Base-by-base conservation (phyloP, 2,797 vertebrate species). In the Toxotes lorentzi region DNA sequence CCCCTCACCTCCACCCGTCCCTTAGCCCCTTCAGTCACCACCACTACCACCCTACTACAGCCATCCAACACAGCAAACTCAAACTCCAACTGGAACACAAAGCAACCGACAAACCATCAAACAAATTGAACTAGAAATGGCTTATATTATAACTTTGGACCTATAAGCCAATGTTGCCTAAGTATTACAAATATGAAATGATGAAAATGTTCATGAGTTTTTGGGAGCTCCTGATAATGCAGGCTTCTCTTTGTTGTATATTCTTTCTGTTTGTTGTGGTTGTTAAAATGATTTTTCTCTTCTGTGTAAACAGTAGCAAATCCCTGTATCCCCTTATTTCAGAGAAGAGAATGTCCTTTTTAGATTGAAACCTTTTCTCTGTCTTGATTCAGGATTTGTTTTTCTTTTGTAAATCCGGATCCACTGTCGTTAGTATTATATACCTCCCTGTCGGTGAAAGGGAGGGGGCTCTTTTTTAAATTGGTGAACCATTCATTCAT, bases 131-230 rank as follows among this genome's bases (percentile, higher is more conserved):
- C 98, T 98, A 96, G 96, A 97, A 95, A 96, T 98, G 98, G 98
- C 98, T 99, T 99, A 99, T 99, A 98, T 97, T 97, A 95, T 97
- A 98, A 99, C 97, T 97, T 98, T 98, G 98, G 98, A 99, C 98
- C 98, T 98, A 99, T 99, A 99, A 99, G 98, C 98, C 98, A 98
- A 96, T 96, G 98, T 98, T 99, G 98, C 98, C 98, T 99, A 98
- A 99, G 97, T 99, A 99, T 99, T 99, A 98, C 96, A 97, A 98
- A 98, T 95, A 94, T 96, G 96, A 93, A 94, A 94, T 92, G 92
- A 93, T 91, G 89, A 94, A 95, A 95, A 94, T 94, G 93, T 94
- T 92, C 90, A 95, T 94, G 85, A 92, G 93, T 99, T 98, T 89
- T 90, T 76, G 63, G 96, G 96, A 97, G 97, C 95, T 96, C 96